A percentile compares a stretch with the other conserved stretches of the same genome.
These are phyloP conservation scores for Sigmodon hispidus DNA, from an alignment of 2,113 vertebrate genomes.

Conservation along the genomic window DNA sequence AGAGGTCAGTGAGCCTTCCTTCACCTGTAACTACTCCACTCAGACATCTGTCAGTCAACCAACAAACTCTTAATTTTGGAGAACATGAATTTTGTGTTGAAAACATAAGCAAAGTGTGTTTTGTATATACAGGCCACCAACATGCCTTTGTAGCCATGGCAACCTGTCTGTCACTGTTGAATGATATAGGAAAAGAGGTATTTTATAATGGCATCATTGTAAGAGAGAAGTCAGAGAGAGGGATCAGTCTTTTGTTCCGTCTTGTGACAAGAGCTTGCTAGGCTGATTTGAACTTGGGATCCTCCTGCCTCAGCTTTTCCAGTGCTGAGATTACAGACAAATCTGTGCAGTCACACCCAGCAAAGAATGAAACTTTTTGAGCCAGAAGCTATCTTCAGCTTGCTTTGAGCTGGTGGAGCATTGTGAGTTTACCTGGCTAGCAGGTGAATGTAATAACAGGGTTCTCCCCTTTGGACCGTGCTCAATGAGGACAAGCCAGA, in stretches of 20 bases:
- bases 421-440: background rate
- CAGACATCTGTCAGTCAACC: no score
- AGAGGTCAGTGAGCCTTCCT: background rate
- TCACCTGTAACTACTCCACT: background rate
- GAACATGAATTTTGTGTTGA: background rate
- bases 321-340: no score
- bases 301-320: background rate
- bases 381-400: background rate
- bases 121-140: no score
- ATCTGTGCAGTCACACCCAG: background rate
- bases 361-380: background rate
- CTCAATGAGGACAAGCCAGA: background rate
- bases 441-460: background rate
- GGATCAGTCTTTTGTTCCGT: background rate
- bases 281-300: background rate
- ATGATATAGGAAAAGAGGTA: background rate
- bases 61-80: background rate
- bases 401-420: background rate
- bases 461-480: background rate
- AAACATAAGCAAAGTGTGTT: rapidly evolving
- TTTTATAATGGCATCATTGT: background rate
- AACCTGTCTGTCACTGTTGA: background rate
- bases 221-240: background rate
- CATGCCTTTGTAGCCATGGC: rapidly evolving
- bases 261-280: background rate